Evolutionary conservation across 1,140 invertebrate genomes (phyloP), one percentile per base, ranked within the genome.

Genomic region (Dinothrombium tinctorium): DNA sequence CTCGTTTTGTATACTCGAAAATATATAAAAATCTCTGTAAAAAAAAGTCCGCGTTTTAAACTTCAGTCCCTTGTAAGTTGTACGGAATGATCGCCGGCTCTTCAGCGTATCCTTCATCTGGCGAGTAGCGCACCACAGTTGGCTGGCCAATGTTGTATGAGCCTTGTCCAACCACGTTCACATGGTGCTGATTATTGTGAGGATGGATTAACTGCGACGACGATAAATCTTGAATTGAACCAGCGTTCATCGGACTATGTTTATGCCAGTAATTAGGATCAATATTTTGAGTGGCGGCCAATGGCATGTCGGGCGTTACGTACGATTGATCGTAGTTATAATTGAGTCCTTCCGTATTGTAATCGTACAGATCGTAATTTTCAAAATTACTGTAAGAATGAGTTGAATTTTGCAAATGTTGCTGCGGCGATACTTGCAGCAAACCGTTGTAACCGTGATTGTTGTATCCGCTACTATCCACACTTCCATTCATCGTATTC

Each of bases 21-120:
- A n/a, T n/a, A n/a, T n/a, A n/a, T n/a, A n/a, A n/a, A n/a, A n/a
- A n/a, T n/a, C n/a, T n/a, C n/a, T n/a, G n/a, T n/a, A n/a, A n/a
- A n/a, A n/a, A n/a, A n/a, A n/a, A n/a, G n/a, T n/a, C n/a, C n/a
- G n/a, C n/a, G n/a, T n/a, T n/a, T 28, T 19, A 40, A 7, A 40
- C 38, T 29, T 40, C 38, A 31, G 38, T 40, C n/a, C 38, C 38
- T 21, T 40, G 24, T 4, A 28, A 17, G 17, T n/a, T 28, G 17
- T n/a, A 40, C 15, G 12, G 9, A 24, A 11, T 9, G 12, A 14
- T 19, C 11, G 33, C 31, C 78, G 41, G 78, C 61, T 86, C 82
- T 38, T 54, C 53, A 55, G 83, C 80, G 52, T 82, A 86, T 14
- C 79, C 76, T 57, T 86, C 80, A 53, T 86, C 82, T 14, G 77